Percentiles rank a stretch among this genome's conserved stretches.
phyloP scores from a whole-genome alignment of 2,113 vertebrate species.

The Aptenodytes patagonicus region DNA sequence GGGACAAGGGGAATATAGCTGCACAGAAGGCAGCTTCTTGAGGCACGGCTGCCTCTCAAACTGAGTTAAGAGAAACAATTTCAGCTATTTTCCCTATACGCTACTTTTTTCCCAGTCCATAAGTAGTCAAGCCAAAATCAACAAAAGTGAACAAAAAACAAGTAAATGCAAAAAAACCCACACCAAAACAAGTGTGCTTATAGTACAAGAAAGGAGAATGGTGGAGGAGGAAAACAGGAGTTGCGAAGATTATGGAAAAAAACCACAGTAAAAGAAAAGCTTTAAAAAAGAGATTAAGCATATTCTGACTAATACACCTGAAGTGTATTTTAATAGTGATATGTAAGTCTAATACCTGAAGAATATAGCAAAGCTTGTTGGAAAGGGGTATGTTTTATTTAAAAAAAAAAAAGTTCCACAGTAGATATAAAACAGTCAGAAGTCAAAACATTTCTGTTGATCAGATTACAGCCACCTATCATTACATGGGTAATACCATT shows the following conservation, averaged over 20 bases:
- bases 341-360: neutral
- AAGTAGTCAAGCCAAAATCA: neutral
- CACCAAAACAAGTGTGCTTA: neutral
- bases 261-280: neutral
- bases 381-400: neutral
- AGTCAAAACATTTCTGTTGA: neutral
- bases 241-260: neutral
- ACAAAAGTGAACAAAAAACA: neutral
- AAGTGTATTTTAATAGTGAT: neutral
- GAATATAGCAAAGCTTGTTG: neutral
- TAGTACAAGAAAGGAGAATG: neutral
- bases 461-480: neutral
- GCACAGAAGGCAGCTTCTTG: neutral
- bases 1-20: neutral
- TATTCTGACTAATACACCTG: neutral
- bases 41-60: neutral
- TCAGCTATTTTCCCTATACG: neutral
- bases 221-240: neutral
- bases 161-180: neutral
- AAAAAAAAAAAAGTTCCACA: neutral
- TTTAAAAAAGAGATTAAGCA: neutral
- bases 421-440: neutral
- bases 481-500: neutral
- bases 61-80: neutral
- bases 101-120: neutral